Evolutionary conservation across 2,113 vertebrate genomes (phyloP), one percentile per base, ranked within the genome.

Genomic region (Tympanuchus pallidicinctus): DNA sequence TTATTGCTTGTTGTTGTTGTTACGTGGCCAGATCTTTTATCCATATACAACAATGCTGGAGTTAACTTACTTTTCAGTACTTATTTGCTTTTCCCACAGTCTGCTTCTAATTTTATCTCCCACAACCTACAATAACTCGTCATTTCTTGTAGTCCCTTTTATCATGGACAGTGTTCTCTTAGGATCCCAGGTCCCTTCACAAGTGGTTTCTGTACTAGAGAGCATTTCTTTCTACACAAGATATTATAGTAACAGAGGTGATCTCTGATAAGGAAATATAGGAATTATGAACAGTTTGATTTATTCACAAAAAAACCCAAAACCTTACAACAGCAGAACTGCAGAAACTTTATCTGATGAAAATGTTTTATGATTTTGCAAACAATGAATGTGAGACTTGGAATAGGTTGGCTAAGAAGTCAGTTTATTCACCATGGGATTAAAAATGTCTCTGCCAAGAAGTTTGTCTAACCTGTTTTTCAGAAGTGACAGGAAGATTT

Each of bases 41-140:
- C 82, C 94, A 65, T 94, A 88, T 91, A 86, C 91, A 96, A 94
- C 79, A 76, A 60, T 88, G 85, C 34, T 5, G 6, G 69, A 92
- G 73, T 94, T 94, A 85, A 86, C 61, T 92, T 71, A 91, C 91
- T 93, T 92, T 80, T 77, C 94, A 86, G 42, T 61, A 75, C 89
- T 94, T 96, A 89, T 92, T 96, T 94, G 81, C 91, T 96, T 94
- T 93, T 94, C 95, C 93, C 91, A 97, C 93, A 96, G 79, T 94
- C 93, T 17, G 30, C 65, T 89, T 93, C 65, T 74, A 56, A 83
- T 95, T 94, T 88, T 69, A 79, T 89, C 74, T 87, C 75, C 91
- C 90, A 66, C 66, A 75, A 16, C 34, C 21, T 65, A 48, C n/a
- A 75, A 57, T n/a, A 84, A 88, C 59, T 78, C 59, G 69, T 76